phyloP scores from a whole-genome alignment of 2,888 invertebrate genomes.

The Nemurella pictetii region DNA sequence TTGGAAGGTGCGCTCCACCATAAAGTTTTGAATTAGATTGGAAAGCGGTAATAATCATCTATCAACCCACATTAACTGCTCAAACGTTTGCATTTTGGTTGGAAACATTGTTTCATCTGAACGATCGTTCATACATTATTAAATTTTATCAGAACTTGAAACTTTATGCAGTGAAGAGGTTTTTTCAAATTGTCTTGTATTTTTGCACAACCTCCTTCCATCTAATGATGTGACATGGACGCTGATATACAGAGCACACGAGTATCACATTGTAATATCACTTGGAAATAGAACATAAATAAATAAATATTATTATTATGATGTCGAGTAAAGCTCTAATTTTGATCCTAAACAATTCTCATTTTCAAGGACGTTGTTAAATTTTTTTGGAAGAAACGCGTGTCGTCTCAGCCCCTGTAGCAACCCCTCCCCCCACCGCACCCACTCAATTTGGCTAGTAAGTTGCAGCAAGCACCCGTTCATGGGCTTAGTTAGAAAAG shows the following conservation, averaged over 20 bases:
- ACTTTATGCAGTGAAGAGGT: not conserved
- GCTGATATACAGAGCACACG: not conserved
- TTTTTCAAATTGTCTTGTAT: not conserved
- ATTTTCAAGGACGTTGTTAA: not conserved
- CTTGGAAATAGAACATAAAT: too few relatives aligned
- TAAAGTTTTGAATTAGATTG: not conserved
- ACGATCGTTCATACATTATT: not conserved
- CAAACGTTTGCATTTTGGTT: not conserved
- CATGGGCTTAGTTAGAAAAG: not conserved
- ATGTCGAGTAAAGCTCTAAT: not conserved
- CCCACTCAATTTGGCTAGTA: not conserved
- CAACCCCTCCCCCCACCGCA: not conserved
- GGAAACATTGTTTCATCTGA: not conserved
- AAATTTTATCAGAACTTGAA: not conserved
- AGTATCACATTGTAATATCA: not conserved
- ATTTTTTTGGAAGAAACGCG: not conserved
- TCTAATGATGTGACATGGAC: not conserved
- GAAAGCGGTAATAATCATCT: not conserved
- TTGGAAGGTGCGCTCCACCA: not conserved
- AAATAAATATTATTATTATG: too few relatives aligned
- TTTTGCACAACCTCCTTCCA: not conserved
- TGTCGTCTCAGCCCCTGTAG: not conserved
- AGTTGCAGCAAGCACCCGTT: not conserved
- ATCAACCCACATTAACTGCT: not conserved
- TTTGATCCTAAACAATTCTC: not conserved